Evolutionary conservation across 2,888 invertebrate species (phyloP).

Genomic region (Lasioglossum zephyrum): DNA sequence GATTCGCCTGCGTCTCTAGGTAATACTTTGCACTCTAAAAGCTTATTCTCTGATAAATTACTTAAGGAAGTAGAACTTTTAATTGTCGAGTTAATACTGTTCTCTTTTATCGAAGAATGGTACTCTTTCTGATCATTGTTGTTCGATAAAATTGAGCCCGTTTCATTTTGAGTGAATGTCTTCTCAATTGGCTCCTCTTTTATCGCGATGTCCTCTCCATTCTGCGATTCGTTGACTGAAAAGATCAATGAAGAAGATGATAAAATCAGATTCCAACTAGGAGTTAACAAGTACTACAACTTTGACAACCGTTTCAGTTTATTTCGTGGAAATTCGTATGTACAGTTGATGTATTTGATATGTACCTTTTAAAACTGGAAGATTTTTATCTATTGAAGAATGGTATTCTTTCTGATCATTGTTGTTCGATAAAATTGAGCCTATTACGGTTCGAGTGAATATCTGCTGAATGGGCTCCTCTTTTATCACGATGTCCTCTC

Average conservation of each 20-base stretch:
- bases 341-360: neutral
- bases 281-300: neutral
- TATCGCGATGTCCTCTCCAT: neutral
- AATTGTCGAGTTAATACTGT: slow-evolving; percentile 36
- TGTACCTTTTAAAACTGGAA: slow-evolving; percentile 39
- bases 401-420: neutral
- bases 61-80: slow-evolving; percentile 33
- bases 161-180: slow-evolving; percentile 15
- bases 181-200: slow-evolving; percentile 4
- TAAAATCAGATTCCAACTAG: neutral
- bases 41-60: slow-evolving; percentile 19
- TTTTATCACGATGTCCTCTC: neutral
- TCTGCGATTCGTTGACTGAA: slow-evolving; percentile 14
- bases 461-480: neutral
- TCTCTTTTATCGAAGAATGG: slow-evolving; percentile 12
- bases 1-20: slow-evolving; percentile 3
- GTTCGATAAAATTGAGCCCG: slow-evolving; percentile 27
- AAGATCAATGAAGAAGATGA: neutral
- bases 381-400: neutral
- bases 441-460: slow-evolving; percentile 15
- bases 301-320: neutral
- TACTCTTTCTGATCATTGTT: neutral
- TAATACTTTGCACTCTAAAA: slow-evolving; percentile 13
- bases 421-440: slow-evolving; percentile 29
- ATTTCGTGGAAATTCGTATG: neutral